These are phyloP conservation scores for Chelonia mydas DNA, from an alignment of 2,797 vertebrate genomes.

Conservation along the genomic window DNA sequence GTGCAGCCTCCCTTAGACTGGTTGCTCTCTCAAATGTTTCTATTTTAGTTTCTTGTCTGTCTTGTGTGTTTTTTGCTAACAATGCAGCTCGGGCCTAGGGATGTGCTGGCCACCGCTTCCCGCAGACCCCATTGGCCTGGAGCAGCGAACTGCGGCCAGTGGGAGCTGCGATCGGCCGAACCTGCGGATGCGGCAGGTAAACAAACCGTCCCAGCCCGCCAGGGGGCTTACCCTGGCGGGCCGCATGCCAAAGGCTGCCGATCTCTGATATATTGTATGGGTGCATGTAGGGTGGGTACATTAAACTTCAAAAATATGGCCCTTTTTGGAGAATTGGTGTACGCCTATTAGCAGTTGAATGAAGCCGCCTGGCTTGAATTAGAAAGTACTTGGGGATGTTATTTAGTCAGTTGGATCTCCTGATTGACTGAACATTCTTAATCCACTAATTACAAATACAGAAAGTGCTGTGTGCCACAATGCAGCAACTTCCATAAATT, in stretches of 20 bases:
- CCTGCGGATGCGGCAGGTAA: no score
- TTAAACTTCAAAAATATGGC: neutral
- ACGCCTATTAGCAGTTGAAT: conserved; percentile 21
- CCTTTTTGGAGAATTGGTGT: neutral
- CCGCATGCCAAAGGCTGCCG: no score
- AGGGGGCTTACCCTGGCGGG: no score
- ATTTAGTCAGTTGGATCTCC: conserved; percentile 63
- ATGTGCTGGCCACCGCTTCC: no score
- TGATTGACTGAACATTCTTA: conserved; percentile 62
- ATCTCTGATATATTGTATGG: neutral
- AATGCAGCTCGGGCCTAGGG: no score
- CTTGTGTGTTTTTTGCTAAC: neutral
- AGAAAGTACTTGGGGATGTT: conserved; percentile 64
- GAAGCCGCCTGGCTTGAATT: conserved; percentile 26
- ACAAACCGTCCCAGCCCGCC: no score
- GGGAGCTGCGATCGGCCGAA: no score
- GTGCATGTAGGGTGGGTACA: neutral
- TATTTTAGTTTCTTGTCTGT: neutral
- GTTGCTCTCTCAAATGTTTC: neutral
- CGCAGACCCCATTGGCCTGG: no score
- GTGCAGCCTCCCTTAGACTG: neutral
- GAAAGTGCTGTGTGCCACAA: conserved; percentile 19
- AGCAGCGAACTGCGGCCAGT: no score
- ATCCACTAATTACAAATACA: conserved; percentile 62
- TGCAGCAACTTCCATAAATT: conserved; percentile 33